Percentiles rank a stretch among this genome's conserved stretches.
Evolutionary conservation across 2,888 invertebrate genomes (phyloP).

Genomic region (Spilosoma lubricipeda): DNA sequence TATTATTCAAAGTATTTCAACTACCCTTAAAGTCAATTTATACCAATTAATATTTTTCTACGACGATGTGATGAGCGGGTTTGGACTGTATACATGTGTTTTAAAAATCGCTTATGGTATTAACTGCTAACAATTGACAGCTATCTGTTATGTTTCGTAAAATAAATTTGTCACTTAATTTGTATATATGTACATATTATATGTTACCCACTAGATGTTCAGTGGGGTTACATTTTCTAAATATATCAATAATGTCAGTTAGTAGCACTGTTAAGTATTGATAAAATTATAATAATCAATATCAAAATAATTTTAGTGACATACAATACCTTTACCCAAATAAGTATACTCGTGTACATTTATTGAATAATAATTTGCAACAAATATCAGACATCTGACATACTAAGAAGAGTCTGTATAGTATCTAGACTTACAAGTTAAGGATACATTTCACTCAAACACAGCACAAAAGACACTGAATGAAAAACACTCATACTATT

Average conservation of each 20-base stretch:
- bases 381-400: too few species aligned
- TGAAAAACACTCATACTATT: too few species aligned
- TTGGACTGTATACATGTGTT: slow-evolving; percentile 5
- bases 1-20: slow-evolving; percentile 34
- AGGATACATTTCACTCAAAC: too few species aligned
- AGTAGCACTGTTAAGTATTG: not conserved
- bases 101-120: not conserved
- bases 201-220: not conserved
- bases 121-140: not conserved
- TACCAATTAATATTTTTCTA: slow-evolving; percentile 24
- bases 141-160: too few species aligned
- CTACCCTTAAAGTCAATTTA: slow-evolving; percentile 51
- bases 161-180: not conserved
- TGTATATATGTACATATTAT: not conserved
- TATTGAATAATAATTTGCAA: too few species aligned
- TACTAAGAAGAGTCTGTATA: too few species aligned
- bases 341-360: too few species aligned
- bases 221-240: not conserved
- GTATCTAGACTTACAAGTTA: too few species aligned
- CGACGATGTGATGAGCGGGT: slow-evolving; percentile 21
- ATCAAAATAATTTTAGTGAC: not conserved
- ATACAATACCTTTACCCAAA: not conserved
- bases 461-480: too few species aligned
- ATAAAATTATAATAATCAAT: not conserved
- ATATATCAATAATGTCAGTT: not conserved